Base-by-base conservation (phyloP, 2,888 invertebrate species). In the Andricus quercusramuli region DNA sequence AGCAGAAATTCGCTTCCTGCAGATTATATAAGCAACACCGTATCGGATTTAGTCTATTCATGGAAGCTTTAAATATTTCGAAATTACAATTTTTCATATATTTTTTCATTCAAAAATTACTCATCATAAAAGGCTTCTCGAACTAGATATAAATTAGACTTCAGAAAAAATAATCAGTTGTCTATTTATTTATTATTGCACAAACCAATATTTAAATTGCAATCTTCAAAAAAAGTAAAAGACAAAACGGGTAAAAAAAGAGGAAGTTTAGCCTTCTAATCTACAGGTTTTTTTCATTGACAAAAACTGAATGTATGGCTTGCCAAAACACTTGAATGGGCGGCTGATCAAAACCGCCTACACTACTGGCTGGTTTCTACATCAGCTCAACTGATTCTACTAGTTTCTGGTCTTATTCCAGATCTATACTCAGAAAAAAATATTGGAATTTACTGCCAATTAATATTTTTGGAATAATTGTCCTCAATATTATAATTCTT, bases 301-400 rank as follows among this genome's bases (percentile, higher is more conserved):
- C n/a, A 4, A 22, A 56, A 56, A 56, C 3, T 74, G 29, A 68
- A 25, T 68, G 68, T 29, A 17, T 22, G 25, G 32, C n/a, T 59
- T 74, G 37, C 37, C 74, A 74, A 51, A 74, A 32, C 13, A n/a
- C n/a, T 56, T 56, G 13, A 74, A 74, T 56, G n/a, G 32, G 74
- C 74, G 74, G 47, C 74, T 74, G 74, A 32, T 56, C 56, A 74
- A 56, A 74, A 74, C 37, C 56, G 29, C 56, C 13, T 32, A 29
- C 32, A 56, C 74, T 56, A 74, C 74, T 74, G 29, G 22, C 44
- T 68, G 47, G 37, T 59, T 22, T 74, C n/a, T 15, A 74, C 56
- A 32, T 37, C 32, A 17, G 15, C 13, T n/a, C 15, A 70, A 70
- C 15, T 70, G 8, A 13, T 17, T 25, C 68, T 44, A 44, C 15